A percentile compares a stretch with the other conserved stretches of the same genome.
phyloP scores from a whole-genome alignment of 1,140 invertebrate genomes.

The Drosophila malerkotliana region DNA sequence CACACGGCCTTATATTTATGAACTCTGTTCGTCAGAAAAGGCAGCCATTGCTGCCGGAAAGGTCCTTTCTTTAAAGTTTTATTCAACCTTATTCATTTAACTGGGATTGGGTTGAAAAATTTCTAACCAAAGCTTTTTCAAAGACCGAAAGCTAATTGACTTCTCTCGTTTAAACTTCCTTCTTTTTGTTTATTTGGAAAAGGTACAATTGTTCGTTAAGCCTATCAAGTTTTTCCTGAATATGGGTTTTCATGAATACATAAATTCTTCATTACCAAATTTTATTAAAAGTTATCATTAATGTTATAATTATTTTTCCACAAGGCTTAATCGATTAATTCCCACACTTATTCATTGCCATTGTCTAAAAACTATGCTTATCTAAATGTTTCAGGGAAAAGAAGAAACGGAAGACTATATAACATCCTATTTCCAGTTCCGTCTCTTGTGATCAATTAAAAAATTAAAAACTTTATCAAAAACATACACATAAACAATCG shows the following conservation, averaged over 20 bases:
- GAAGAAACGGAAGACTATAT: not conserved
- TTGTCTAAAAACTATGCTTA: not conserved
- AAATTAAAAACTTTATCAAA: slow-evolving; percentile 48
- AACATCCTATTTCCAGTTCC: slow-evolving; percentile 8
- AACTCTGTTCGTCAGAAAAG: slow-evolving; percentile 11
- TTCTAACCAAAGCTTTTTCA: not conserved
- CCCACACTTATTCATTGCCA: not conserved
- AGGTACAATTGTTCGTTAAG: too few species aligned
- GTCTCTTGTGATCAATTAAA: slow-evolving; percentile 53
- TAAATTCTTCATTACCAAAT: too few species aligned
- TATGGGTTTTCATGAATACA: too few species aligned
- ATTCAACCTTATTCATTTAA: slow-evolving; percentile 11
- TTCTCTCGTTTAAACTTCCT: not conserved
- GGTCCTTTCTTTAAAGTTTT: not conserved
- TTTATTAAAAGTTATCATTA: too few species aligned
- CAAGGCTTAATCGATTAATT: not conserved
- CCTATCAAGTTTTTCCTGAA: too few species aligned
- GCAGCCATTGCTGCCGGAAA: slow-evolving; percentile 44
- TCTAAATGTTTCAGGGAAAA: not conserved
- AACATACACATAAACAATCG: not conserved
- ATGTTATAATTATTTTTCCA: too few species aligned
- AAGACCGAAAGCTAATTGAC: not conserved
- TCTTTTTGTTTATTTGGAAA: too few species aligned
- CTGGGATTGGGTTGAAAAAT: slow-evolving; percentile 67
- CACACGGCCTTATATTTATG: too few species aligned